Evolutionary conservation across 2,888 invertebrate genomes (phyloP).

Genomic region (Hyposoter didymator): DNA sequence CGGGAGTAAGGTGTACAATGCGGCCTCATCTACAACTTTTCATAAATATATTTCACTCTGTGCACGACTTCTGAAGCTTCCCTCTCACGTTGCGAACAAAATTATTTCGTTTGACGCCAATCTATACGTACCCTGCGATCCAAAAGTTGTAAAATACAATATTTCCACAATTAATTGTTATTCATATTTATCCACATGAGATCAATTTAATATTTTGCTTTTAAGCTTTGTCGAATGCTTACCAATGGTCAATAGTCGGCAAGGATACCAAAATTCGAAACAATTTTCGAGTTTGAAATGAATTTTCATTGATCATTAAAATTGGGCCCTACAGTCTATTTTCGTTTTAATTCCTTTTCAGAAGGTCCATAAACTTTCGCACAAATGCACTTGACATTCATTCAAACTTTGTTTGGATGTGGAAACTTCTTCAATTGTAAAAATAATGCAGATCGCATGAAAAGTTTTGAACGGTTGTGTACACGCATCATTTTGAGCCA

Average conservation of each 20-base stretch:
- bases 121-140: neutral
- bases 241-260: neutral
- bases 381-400: neutral
- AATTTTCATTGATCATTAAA: neutral
- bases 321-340: neutral
- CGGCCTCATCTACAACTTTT: constrained; percentile 24
- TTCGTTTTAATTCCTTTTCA: no score
- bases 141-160: neutral
- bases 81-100: constrained; percentile 11
- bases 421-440: neutral
- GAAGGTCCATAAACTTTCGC: neutral
- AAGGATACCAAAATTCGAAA: neutral
- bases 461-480: constrained; percentile 12
- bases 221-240: neutral
- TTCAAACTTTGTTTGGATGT: neutral
- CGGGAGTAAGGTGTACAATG: constrained; percentile 36
- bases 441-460: neutral
- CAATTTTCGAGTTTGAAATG: neutral
- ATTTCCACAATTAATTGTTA: neutral
- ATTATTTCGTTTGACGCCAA: constrained; percentile 9
- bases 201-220: neutral
- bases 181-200: neutral
- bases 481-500: neutral
- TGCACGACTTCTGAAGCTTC: neutral
- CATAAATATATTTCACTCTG: constrained; percentile 50